Conservation (phyloP, 1,140 invertebrate species). For the Ctenoplectra terminalis region DNA sequence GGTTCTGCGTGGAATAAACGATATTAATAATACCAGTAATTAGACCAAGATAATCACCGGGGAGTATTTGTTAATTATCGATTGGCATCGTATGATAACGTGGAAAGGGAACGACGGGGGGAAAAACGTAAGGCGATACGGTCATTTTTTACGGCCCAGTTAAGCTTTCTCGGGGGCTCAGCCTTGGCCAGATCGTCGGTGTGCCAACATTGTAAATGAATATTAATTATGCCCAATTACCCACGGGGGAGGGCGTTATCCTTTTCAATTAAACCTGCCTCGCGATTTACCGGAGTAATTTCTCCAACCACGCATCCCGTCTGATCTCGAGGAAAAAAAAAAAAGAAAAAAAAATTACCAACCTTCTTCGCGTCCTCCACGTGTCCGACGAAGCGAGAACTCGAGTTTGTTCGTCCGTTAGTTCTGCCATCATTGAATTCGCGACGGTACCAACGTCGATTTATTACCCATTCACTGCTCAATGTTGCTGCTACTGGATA, state of each 20-base stretch:
- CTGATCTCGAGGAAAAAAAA: no score
- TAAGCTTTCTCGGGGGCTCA: neutral
- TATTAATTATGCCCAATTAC: slow-evolving; percentile 29
- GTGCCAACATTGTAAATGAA: slow-evolving; percentile 21
- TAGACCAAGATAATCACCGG: slow-evolving; percentile 55
- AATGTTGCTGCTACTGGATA: slow-evolving; percentile 6
- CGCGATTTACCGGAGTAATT: neutral
- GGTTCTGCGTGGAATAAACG: slow-evolving; percentile 57
- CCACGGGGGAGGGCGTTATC: neutral
- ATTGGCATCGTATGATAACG: slow-evolving; percentile 36
- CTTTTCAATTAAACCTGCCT: slow-evolving; percentile 23
- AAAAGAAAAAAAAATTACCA: no score
- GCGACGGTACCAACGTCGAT: slow-evolving; percentile 9
- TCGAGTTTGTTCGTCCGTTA: neutral
- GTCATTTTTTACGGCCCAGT: slow-evolving; percentile 37
- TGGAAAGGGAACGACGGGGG: neutral
- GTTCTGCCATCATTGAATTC: slow-evolving; percentile 6
- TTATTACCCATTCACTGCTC: neutral
- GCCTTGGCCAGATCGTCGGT: neutral
- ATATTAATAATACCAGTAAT: slow-evolving; percentile 65
- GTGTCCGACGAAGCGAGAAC: neutral
- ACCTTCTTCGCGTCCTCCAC: neutral
- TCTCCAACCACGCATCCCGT: no score
- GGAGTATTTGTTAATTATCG: slow-evolving; percentile 53
- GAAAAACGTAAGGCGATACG: slow-evolving; percentile 2